phyloP scores from a whole-genome alignment of 2,113 vertebrate genomes.

The Bolborhynchus lineola region DNA sequence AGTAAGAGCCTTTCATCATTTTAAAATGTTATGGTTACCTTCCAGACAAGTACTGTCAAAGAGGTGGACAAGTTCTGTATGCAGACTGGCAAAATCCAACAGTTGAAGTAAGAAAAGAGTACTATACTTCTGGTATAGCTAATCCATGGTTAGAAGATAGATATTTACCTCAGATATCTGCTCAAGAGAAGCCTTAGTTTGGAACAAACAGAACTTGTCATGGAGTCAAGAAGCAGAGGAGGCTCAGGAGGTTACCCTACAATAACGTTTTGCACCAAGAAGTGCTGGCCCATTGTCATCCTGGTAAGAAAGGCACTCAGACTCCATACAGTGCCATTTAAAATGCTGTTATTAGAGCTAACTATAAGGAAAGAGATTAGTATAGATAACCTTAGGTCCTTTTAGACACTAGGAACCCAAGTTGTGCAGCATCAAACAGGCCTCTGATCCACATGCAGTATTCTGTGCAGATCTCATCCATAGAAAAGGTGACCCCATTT shows the following conservation, averaged over 20 bases:
- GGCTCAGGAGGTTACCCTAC: neutral
- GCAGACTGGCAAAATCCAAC: neutral
- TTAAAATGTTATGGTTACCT: neutral
- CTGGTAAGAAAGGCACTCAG: neutral
- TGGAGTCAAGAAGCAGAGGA: neutral
- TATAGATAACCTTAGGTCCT: neutral
- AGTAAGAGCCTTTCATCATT: neutral
- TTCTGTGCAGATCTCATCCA: neutral
- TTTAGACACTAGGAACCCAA: neutral
- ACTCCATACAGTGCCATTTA: fast-evolving
- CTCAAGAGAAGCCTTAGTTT: neutral
- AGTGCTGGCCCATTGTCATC: neutral
- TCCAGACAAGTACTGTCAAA: neutral
- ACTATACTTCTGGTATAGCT: neutral
- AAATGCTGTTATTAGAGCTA: neutral
- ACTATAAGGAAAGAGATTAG: neutral
- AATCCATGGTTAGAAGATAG: neutral
- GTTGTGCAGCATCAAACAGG: neutral
- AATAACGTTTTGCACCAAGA: neutral
- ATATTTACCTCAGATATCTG: neutral
- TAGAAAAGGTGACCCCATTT: neutral
- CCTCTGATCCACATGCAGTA: neutral
- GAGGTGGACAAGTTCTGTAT: fast-evolving
- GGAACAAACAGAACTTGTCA: neutral
- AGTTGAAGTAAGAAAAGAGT: neutral